Percentiles rank a stretch among this genome's conserved stretches.
These are phyloP conservation scores for Uria lomvia DNA, from an alignment of 2,113 vertebrate genomes.

Conservation along the genomic window DNA sequence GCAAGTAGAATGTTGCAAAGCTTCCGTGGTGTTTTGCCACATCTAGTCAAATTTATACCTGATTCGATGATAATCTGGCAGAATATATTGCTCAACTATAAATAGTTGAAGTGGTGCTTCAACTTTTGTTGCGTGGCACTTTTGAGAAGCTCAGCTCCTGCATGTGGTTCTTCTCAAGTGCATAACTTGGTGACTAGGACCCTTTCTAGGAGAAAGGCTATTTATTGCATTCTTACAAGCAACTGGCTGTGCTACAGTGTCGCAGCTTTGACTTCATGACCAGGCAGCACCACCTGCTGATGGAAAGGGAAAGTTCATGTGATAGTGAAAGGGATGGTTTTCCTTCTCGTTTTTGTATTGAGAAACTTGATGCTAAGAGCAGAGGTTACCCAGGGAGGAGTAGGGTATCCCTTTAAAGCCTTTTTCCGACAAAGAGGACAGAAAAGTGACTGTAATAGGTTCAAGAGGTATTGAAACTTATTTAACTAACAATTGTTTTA, in stretches of 20 bases:
- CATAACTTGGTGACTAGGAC: background rate
- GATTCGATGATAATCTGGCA: background rate
- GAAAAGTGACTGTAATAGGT: background rate
- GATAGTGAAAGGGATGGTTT: background rate
- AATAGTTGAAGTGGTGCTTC: background rate
- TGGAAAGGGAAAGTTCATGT: background rate
- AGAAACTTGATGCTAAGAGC: background rate
- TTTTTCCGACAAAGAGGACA: background rate
- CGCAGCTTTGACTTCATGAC: background rate
- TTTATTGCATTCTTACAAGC: rapidly evolving
- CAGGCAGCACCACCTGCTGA: conserved; percentile 37
- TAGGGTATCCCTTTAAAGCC: background rate
- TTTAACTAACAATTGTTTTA: background rate
- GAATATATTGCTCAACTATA: background rate
- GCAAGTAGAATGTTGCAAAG: conserved; percentile 23
- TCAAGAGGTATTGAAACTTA: background rate
- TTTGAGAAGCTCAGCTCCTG: background rate
- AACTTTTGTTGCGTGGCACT: background rate
- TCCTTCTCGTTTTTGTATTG: background rate
- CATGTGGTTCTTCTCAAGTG: background rate
- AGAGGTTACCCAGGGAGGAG: background rate
- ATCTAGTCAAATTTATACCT: background rate
- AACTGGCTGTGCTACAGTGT: rapidly evolving
- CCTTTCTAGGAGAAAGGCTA: background rate
- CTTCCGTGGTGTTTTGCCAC: background rate